These are phyloP conservation scores for Amorpha juglandis DNA, from an alignment of 2,888 invertebrate genomes.

Conservation along the genomic window DNA sequence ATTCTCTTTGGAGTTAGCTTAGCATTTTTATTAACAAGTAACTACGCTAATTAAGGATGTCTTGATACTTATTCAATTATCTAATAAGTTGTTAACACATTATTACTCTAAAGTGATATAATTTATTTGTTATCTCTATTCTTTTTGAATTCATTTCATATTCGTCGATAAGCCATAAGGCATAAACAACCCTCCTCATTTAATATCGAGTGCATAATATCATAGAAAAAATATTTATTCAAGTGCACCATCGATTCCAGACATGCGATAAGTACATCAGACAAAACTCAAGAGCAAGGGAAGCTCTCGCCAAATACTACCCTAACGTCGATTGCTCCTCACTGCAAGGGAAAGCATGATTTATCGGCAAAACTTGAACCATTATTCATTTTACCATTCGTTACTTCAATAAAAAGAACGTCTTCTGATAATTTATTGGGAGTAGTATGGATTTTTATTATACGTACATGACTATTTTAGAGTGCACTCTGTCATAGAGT, in stretches of 20 bases:
- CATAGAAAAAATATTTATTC: slow-evolving; percentile 19
- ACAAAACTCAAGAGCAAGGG: slow-evolving; percentile 68
- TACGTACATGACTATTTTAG: slow-evolving; percentile 66
- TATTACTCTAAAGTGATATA: background rate
- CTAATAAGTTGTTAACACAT: background rate
- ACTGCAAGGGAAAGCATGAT: slow-evolving; percentile 72
- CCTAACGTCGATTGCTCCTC: slow-evolving; percentile 66
- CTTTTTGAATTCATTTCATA: background rate
- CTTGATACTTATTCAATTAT: too few species aligned
- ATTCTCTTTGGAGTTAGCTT: background rate
- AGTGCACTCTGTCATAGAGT: slow-evolving; percentile 64
- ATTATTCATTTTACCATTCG: slow-evolving; percentile 83
- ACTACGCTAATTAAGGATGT: too few species aligned
- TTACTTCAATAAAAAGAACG: slow-evolving; percentile 82
- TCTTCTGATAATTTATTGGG: slow-evolving; percentile 79
- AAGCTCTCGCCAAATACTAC: slow-evolving; percentile 71
- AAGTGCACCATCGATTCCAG: slow-evolving; percentile 57
- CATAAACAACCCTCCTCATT: background rate
- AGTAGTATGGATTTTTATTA: slow-evolving; percentile 77
- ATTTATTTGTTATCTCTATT: background rate
- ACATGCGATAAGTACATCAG: slow-evolving; percentile 65
- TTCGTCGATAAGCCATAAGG: background rate
- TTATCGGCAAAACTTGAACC: slow-evolving; percentile 79
- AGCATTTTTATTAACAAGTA: too few species aligned
- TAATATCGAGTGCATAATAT: slow-evolving; percentile 4